These are phyloP conservation scores for Mycetomoellerius zeteki DNA, from an alignment of 1,140 invertebrate genomes.

Conservation along the genomic window DNA sequence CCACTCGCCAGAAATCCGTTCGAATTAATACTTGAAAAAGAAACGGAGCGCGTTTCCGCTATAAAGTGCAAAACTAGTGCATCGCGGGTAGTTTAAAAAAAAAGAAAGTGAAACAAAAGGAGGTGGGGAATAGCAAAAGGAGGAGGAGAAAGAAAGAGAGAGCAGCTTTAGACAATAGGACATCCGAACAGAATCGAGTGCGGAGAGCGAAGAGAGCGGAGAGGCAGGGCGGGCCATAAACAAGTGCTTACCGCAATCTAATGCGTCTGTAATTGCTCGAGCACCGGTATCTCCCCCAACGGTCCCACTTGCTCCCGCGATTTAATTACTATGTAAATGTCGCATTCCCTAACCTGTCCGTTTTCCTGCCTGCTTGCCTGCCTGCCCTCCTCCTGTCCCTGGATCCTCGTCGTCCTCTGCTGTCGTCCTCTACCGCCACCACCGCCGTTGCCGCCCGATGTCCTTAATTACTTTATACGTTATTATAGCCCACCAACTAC, in stretches of 20 bases:
- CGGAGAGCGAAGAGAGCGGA: constrained; percentile 66
- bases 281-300: constrained; percentile 85
- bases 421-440: constrained; percentile 37
- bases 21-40: constrained; percentile 25
- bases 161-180: constrained; percentile 59
- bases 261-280: constrained; percentile 87
- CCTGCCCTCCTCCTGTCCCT: constrained; percentile 35
- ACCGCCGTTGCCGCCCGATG: constrained; percentile 85
- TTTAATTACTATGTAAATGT: constrained; percentile 88
- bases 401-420: constrained; percentile 52
- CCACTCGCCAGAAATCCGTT: background rate
- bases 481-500: constrained; percentile 86
- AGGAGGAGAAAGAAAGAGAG: constrained; percentile 26
- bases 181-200: constrained; percentile 62
- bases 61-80: constrained; percentile 59
- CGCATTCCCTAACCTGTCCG: constrained; percentile 85
- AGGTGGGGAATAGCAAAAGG: background rate
- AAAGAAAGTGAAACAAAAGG: background rate
- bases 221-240: constrained; percentile 83
- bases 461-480: constrained; percentile 88
- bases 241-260: constrained; percentile 88
- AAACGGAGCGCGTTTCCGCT: constrained; percentile 24
- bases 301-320: constrained; percentile 86
- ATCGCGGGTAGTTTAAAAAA: constrained; percentile 32
- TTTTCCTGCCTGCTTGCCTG: constrained; percentile 74